A percentile compares a stretch with the other conserved stretches of the same genome.
These are phyloP conservation scores for Kryptopterus vitreolus DNA, from an alignment of 2,797 vertebrate species.

Conservation along the genomic window DNA sequence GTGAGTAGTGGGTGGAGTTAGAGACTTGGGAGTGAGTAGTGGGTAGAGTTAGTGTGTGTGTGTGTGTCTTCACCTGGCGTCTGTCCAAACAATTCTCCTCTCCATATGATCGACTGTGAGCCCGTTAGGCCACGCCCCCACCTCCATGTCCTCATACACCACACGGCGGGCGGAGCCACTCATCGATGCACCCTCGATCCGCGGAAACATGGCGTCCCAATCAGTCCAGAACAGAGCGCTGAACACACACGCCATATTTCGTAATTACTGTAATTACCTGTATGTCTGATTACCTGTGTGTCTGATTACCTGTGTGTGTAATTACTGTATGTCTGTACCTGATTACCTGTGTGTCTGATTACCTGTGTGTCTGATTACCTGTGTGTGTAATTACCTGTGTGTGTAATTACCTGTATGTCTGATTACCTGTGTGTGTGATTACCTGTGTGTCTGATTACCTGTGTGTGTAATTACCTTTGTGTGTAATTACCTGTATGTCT, in stretches of 20 bases:
- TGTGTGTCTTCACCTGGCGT: slow-evolving; percentile 75
- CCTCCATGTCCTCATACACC: slow-evolving; percentile 86
- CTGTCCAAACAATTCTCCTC: slow-evolving; percentile 86
- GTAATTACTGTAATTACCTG: too few relatives aligned
- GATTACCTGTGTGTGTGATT: too few relatives aligned
- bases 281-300: too few relatives aligned
- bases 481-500: neutral
- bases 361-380: neutral
- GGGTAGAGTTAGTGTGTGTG: neutral
- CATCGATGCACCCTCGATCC: slow-evolving; percentile 86
- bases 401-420: neutral
- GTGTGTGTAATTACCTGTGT: neutral
- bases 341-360: neutral
- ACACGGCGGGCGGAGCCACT: slow-evolving; percentile 80
- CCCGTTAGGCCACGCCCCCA: slow-evolving; percentile 86
- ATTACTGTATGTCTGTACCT: too few relatives aligned
- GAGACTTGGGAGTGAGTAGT: too few relatives aligned
- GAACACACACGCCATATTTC: slow-evolving; percentile 40
- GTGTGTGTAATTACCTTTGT: too few relatives aligned
- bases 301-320: too few relatives aligned
- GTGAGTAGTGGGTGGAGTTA: too few relatives aligned
- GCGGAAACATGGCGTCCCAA: slow-evolving; percentile 87
- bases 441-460: neutral
- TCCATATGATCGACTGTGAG: slow-evolving; percentile 87
- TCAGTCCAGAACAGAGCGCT: slow-evolving; percentile 90